Evolutionary conservation across 2,113 vertebrate genomes (phyloP).

Genomic region (Chamaea fasciata): DNA sequence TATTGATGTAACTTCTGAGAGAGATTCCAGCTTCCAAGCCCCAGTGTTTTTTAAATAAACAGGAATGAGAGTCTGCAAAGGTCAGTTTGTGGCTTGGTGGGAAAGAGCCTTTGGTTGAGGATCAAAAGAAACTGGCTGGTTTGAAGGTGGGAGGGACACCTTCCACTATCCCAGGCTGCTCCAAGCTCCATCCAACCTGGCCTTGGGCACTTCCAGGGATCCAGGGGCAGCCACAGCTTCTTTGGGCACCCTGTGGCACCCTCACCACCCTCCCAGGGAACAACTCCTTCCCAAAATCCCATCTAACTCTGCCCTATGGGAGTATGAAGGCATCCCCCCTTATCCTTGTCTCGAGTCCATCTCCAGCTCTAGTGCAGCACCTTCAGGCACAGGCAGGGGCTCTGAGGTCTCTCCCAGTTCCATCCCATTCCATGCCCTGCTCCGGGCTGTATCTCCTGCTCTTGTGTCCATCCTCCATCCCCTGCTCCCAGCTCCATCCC

Average conservation of each 20-base stretch:
- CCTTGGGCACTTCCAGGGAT: neutral
- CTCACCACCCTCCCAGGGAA: rapidly evolving
- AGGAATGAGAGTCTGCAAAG: neutral
- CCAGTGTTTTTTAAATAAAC: constrained; percentile 52
- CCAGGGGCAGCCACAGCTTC: neutral
- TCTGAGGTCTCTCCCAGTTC: neutral
- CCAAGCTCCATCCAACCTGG: rapidly evolving
- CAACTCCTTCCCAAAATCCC: neutral
- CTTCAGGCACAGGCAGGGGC: neutral
- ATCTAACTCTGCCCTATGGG: neutral
- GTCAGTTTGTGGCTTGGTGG: constrained; percentile 27
- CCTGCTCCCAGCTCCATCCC: neutral
- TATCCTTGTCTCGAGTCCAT: neutral
- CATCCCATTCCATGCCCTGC: neutral
- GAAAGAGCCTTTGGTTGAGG: neutral
- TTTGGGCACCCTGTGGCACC: neutral
- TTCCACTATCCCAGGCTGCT: rapidly evolving
- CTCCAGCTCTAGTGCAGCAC: neutral
- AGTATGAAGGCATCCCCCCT: neutral
- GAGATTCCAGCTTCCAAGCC: neutral
- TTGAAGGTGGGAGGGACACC: neutral
- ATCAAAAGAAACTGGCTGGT: neutral
- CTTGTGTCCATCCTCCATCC: neutral
- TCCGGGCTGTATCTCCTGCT: neutral
- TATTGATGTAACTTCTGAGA: constrained; percentile 42